phyloP scores from a whole-genome alignment of 2,888 invertebrate genomes.

The Zaprionus bogoriensis region DNA sequence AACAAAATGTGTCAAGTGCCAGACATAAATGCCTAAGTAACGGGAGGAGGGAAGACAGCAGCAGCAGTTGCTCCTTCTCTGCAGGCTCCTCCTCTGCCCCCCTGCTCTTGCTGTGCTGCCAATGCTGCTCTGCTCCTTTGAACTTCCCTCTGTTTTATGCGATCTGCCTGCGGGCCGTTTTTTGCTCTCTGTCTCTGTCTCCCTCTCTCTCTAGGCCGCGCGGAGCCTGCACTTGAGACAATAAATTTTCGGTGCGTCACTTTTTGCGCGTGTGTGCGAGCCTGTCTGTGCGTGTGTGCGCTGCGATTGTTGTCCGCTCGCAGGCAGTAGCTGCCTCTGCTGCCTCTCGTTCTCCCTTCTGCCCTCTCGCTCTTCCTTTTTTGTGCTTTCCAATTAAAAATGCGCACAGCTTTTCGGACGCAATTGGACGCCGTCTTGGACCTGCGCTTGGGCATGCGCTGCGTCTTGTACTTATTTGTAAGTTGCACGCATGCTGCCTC shows the following conservation, averaged over 20 bases:
- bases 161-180: conserved; percentile 36
- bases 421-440: conserved; percentile 63
- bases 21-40: conserved; percentile 76
- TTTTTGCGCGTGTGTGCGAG: conserved; percentile 36
- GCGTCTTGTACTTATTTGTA: conserved; percentile 71
- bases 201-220: conserved; percentile 14
- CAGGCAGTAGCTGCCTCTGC: conserved; percentile 5
- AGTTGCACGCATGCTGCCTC: conserved; percentile 65
- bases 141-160: background rate
- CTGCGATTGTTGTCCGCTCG: conserved; percentile 16
- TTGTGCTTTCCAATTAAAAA: conserved; percentile 71
- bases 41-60: background rate
- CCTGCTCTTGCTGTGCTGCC: background rate
- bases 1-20: conserved; percentile 79
- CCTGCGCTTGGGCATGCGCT: conserved; percentile 34
- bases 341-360: background rate
- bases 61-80: conserved; percentile 1
- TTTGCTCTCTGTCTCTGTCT: conserved; percentile 51
- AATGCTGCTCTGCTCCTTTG: background rate
- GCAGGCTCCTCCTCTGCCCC: background rate
- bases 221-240: conserved; percentile 57
- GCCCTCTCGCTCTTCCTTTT: conserved; percentile 6
- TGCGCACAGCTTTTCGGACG: conserved; percentile 54
- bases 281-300: background rate
- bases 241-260: conserved; percentile 75